Evolutionary conservation across 2,113 vertebrate species (phyloP).

Genomic region (Isichthys henryi): DNA sequence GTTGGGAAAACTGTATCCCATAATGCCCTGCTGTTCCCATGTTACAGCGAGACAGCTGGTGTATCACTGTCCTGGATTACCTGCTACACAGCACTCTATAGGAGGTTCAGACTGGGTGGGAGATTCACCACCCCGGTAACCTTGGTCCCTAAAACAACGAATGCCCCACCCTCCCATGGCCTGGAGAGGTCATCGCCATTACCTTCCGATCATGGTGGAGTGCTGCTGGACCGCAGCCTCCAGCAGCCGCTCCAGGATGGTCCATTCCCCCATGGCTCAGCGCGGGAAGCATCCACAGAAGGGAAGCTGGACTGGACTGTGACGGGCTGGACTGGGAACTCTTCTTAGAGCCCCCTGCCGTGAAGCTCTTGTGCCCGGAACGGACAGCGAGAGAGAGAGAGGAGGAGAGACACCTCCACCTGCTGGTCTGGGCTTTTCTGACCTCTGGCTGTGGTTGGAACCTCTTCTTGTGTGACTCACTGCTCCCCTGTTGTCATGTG

Average conservation of each 20-base stretch:
- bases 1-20: background rate
- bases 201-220: constrained; percentile 98
- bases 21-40: background rate
- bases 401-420: background rate
- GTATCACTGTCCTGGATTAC: background rate
- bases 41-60: constrained; percentile 1
- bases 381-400: background rate
- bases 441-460: background rate
- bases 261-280: constrained; percentile 94
- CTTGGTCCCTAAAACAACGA: background rate
- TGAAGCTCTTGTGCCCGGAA: background rate
- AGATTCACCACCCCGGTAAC: background rate
- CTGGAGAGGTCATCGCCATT: constrained; percentile 45
- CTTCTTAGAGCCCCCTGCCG: background rate
- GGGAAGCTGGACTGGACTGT: background rate
- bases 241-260: constrained; percentile 96
- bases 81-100: background rate
- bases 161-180: background rate
- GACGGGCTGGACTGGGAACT: background rate
- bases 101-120: background rate
- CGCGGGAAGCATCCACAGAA: constrained; percentile 49
- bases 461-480: constrained; percentile 6
- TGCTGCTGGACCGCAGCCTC: constrained; percentile 98
- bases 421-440: background rate
- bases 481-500: background rate